A percentile compares a stretch with the other conserved stretches of the same genome.
Evolutionary conservation across 64 coral and sea anemone genomes (phyloP).

Genomic region (Pocillopora verrucosa): DNA sequence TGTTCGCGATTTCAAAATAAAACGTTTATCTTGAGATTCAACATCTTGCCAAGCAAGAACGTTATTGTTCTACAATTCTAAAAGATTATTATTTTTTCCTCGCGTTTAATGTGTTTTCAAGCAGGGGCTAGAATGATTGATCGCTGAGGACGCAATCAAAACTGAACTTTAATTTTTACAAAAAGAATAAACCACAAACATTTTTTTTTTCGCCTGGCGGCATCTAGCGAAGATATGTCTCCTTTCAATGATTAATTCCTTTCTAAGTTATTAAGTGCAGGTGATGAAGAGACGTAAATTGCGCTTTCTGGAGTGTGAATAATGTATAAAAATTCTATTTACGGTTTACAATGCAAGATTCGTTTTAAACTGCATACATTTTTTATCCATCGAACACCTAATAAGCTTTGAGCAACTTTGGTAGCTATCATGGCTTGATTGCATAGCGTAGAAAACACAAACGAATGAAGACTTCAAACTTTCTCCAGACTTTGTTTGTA

Average conservation of each 20-base stretch:
- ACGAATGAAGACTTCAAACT: constrained; percentile 7
- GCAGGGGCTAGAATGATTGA: not conserved
- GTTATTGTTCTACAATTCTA: not conserved
- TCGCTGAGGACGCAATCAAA: not conserved
- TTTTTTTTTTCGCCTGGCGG: not conserved
- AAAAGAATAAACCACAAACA: not conserved
- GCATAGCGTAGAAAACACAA: not conserved
- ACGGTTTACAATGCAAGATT: not conserved
- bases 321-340: constrained; percentile 13
- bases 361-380: not conserved
- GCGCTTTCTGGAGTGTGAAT: constrained; percentile 18
- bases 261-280: not conserved
- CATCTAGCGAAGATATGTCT: not conserved
- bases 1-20: not conserved
- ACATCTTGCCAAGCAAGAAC: not conserved
- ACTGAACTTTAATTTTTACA: not conserved
- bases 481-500: not conserved
- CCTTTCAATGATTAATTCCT: constrained; percentile 1
- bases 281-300: not conserved
- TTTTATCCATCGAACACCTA: not conserved
- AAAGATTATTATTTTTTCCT: not conserved
- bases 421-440: not conserved
- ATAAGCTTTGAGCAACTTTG: too few relatives aligned
- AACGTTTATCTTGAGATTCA: not conserved
- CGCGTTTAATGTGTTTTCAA: constrained; percentile 8